Evolutionary conservation across 1,140 invertebrate species (phyloP), one percentile per base, ranked within the genome.

Genomic region (Plectrocnemia conspersa): DNA sequence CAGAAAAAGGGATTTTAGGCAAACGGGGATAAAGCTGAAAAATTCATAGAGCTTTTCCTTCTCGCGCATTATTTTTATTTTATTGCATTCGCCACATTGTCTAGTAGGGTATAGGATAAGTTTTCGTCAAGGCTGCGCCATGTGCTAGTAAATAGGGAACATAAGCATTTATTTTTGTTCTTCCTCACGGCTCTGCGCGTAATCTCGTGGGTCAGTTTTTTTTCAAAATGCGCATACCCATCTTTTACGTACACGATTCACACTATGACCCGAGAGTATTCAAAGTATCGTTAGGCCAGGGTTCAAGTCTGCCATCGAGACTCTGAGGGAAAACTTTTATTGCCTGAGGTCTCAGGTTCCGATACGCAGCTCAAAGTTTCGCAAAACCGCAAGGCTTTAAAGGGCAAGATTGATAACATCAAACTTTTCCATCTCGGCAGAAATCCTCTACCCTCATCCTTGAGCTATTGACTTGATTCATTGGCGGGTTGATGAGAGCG

Each of bases 321-420:
- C 35, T 7, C 35, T 38, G 35, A 10, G 35, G 35, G 11, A 22
- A 48, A 48, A 48, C 46, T 48, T 48, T 48, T 48, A 48, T 48
- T 48, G 46, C 46, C 32, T 18, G 29, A 48, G 46, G 46, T 48
- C 46, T 48, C 46, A 18, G 29, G 46, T 36, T 33, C 46, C 15
- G 46, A 48, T 48, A 48, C 46, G 46, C 35, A 38, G 15, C 29
- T 48, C 29, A 19, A 24, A 48, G 25, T 29, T 48, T 21, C 16
- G 5, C 46, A 22, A 48, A 48, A 32, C 46, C 46, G 46, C 46
- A 48, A 36, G 46, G 46, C 46, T 48, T 48, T 48, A 48, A 48
- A 48, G 46, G 46, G 46, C 29, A 48, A 48, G 46, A 48, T 48
- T 48, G 46, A 48, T 48, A 48, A 48, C 46, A 29, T 29, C 29